phyloP scores from a whole-genome alignment of 1,140 invertebrate genomes.

The Carcinoscorpius rotundicauda region DNA sequence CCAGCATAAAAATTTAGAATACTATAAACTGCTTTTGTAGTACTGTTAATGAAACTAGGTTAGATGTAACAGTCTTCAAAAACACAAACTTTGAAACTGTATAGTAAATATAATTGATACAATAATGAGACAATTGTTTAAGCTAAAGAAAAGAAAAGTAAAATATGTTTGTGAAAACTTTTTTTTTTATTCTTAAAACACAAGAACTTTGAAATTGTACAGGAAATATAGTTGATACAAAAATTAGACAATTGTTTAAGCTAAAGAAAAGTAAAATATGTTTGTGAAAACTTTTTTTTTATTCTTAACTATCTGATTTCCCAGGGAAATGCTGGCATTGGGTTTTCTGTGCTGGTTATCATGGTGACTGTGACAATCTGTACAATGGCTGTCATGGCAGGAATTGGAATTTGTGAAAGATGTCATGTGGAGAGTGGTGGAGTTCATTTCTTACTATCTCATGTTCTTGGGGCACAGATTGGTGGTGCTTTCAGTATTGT shows the following conservation, averaged over 20 bases:
- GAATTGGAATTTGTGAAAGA: constrained; percentile 89
- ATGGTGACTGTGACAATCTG: constrained; percentile 77
- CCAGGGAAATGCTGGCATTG: constrained; percentile 73
- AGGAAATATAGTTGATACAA: too few species aligned
- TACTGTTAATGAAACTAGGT: too few species aligned
- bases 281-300: not conserved
- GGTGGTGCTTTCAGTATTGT: constrained; percentile 82
- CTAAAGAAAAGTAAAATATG: too few species aligned
- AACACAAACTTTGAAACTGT: too few species aligned
- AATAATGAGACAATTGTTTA: too few species aligned
- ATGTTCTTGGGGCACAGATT: constrained; percentile 82
- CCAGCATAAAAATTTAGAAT: too few species aligned
- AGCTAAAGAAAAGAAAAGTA: too few species aligned
- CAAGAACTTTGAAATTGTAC: too few species aligned
- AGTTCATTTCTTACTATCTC: constrained; percentile 86
- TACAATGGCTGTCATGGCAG: constrained; percentile 78
- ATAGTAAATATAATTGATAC: too few species aligned
- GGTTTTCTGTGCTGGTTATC: constrained; percentile 75
- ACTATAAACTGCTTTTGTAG: too few species aligned
- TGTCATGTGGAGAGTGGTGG: constrained; percentile 89
- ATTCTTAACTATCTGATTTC: not conserved
- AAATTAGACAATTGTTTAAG: too few species aligned
- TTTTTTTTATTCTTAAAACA: not conserved
- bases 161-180: not conserved
- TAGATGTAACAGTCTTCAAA: too few species aligned